A percentile compares a stretch with the other conserved stretches of the same genome.
Evolutionary conservation across 2,113 vertebrate genomes (phyloP).

Genomic region (Caracal caracal): DNA sequence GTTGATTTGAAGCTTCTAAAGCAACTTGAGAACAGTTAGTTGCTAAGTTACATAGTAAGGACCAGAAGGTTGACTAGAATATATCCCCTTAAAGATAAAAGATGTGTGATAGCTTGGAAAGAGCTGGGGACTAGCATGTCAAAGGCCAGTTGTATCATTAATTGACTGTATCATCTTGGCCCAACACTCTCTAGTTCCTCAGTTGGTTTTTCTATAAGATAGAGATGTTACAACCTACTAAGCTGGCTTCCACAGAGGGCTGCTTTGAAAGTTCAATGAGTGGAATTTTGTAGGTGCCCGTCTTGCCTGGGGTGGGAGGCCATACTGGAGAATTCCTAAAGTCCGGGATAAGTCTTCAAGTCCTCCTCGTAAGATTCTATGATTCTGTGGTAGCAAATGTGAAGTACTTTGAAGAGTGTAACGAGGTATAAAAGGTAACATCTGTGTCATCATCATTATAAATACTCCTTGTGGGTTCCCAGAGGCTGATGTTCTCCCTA

Average conservation of each 20-base stretch:
- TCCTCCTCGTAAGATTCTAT: not conserved
- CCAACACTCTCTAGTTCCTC: constrained; percentile 12
- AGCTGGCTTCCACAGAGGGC: not conserved
- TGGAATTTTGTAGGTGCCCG: not conserved
- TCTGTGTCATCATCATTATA: constrained; percentile 1
- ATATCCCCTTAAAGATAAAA: constrained; percentile 6
- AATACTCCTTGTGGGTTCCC: constrained; percentile 27
- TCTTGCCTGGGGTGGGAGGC: not conserved
- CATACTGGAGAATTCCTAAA: not conserved
- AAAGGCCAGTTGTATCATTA: not conserved
- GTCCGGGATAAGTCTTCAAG: not conserved
- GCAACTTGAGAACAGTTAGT: not conserved
- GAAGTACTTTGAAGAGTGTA: constrained; percentile 39
- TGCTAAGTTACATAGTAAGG: not conserved
- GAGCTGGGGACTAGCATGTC: not conserved
- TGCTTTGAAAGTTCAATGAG: constrained; percentile 2
- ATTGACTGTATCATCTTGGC: not conserved
- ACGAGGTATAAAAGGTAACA: not conserved
- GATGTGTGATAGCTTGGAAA: not conserved
- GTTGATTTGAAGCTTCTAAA: constrained; percentile 42
- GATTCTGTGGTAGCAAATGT: constrained; percentile 21
- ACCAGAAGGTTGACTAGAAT: constrained; percentile 13
- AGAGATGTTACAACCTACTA: not conserved
- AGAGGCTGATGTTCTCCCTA: not conserved
- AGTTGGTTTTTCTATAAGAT: constrained; percentile 16